Base-by-base conservation (phyloP, 2,888 invertebrate species). In the Dilophus febrilis region DNA sequence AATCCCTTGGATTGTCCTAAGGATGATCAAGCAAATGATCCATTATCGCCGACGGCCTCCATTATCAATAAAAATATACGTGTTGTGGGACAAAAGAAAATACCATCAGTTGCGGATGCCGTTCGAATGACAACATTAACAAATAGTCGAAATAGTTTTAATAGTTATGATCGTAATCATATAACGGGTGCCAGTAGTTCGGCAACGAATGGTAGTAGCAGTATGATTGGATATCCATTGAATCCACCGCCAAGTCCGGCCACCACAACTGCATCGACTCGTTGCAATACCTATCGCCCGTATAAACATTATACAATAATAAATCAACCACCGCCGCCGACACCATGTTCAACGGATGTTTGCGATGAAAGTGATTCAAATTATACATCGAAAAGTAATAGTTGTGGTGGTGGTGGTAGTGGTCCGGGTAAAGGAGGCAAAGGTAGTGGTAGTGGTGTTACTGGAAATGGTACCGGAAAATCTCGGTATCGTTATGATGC, bases 241-340 rank as follows among this genome's bases (percentile, higher is more conserved):
- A 91, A 91, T 65, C 91, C 91, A 29, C 91, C 91, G 13, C 90
- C 90, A 3, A 82, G 81, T 57, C 91, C 91, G 1, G 87, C 88
- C 12, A 77, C 80, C 0, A 81, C 84, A 1, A 80, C 84, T 1
- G 76, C 73, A 0, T 67, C 68, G 37, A 70, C 70, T 2, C 70
- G 69, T 5, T 47, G 64, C 41, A 68, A 67, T 45, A 74, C 71
- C 53, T 77, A 82, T 40, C 71, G 78, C 42, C 77, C 85, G 2
- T 82, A 82, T 59, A 68, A 82, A 19, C 79, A 84, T 61, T 82
- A 83, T 58, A 64, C 74, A 48, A 68, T 75, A 47, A 80, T 81
- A 45, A 79, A 77, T 63, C 82, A 83, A 58, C 85, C 87, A 0
- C 91, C 91, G 7, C 92, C 91, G 19, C 91, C 91, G 11, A 92